Base-by-base conservation (phyloP, 2,888 invertebrate species). In the Cepaea hortensis region DNA sequence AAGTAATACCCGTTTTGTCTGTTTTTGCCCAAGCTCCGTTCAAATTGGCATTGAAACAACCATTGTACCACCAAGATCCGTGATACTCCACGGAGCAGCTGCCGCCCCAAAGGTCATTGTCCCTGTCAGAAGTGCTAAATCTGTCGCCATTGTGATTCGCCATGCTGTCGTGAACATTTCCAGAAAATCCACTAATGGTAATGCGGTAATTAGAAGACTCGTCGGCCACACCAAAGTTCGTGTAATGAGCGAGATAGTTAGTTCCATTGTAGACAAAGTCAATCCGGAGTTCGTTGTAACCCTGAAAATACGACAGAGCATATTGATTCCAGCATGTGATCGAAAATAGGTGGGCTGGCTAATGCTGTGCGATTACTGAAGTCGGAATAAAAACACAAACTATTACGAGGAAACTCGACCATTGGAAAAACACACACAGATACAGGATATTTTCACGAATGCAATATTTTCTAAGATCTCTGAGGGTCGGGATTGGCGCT, bases 261-360 rank as follows among this genome's bases (percentile, higher is more conserved):
- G 73, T 73, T 13, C 46, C 73, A 3, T 73, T 3, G 48, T 46
- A 88, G 91, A 15, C 94, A 94, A 90, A 88, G 90, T 65, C 91
- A 91, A 9, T 89, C 84, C 80, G 86, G 88, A 46, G 48, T 4
- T 73, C 72, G 55, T 2, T 55, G 55, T 55, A 55, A 11, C 55
- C 55, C 55, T 55, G 55, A 55, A 55, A 55, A 55, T 55, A 11
- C 11, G 7, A 55, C 55, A 55, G 55, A 55, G 6, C 55, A 11
- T 55, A 11, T 6, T 55, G 11, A 55, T 9, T 55, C 55, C 6
- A 55, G 1, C 35, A 35, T 35, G 35, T 35, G 35, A 35, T 35
- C 35, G 35, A 35, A 35, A 35, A 35, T 35, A 35, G 35, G 35
- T 35, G 35, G 35, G 35, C 35, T 35, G 35, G 35, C 35, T 35